Evolutionary conservation across 1,140 invertebrate species (phyloP).

Genomic region (Octopus bimaculoides): DNA sequence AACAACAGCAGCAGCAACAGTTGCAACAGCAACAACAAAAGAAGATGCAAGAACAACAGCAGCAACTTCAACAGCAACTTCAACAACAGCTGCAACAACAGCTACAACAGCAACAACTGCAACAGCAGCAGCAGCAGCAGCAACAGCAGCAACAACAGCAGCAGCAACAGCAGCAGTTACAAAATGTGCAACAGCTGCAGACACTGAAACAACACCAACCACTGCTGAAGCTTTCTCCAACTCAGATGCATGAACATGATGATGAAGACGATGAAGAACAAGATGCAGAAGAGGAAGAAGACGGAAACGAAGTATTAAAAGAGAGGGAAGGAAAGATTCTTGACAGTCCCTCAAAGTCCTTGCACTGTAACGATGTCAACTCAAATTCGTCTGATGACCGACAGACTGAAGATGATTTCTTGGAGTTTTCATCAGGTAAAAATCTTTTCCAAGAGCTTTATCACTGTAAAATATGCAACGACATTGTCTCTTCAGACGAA

Average conservation of each 20-base stretch:
- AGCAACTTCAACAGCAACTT: background rate
- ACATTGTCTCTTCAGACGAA: conserved; percentile 37
- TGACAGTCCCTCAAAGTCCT: background rate
- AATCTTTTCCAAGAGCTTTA: conserved; percentile 41
- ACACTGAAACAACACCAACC: background rate
- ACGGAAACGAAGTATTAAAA: conserved; percentile 1
- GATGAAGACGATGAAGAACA: no score
- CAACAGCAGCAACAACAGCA: background rate
- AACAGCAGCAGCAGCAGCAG: background rate
- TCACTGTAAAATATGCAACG: conserved; percentile 43
- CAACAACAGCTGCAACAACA: background rate
- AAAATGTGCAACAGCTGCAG: background rate
- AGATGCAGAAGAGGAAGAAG: no score
- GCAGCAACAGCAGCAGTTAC: background rate
- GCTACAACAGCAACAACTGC: background rate
- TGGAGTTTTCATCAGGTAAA: conserved; percentile 8
- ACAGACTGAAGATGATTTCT: background rate
- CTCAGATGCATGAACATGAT: background rate
- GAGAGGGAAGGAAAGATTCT: conserved; percentile 14
- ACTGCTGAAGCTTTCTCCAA: background rate
- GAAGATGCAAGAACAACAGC: background rate
- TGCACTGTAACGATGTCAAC: background rate
- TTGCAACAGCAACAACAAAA: background rate
- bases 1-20: background rate
- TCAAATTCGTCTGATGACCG: no score